Base-by-base conservation (phyloP, 2,113 vertebrate genomes). In the Oxyruncus cristatus region DNA sequence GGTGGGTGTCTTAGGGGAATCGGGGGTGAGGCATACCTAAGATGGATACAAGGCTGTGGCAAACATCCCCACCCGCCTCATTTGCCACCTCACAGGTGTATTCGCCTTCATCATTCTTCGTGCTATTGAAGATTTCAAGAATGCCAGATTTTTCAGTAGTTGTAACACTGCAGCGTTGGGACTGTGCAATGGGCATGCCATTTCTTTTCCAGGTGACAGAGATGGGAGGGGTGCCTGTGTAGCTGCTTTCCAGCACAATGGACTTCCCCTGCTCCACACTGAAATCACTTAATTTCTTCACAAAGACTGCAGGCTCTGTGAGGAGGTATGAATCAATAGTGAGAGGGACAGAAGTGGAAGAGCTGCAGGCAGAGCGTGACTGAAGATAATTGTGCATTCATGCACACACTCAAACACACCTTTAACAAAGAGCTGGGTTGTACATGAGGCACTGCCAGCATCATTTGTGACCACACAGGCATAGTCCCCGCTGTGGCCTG, bases 91-190 rank as follows among this genome's bases (percentile, higher is more conserved):
- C 97, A 93, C 99, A 99, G 65, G 97, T 97, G 67, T 99, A 99
- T 44, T 97, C 96, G 33, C 99, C 99, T 58, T 98, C 99, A 37
- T 99, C 98, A 1, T 98, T 98, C 96, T 98, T 98, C 50, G 98
- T 98, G 53, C 98, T 99, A 56, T 98, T 98, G 46, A 98, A 98
- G 96, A 99, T 99, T 97, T 99, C 99, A 68, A 99, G 96, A 71
- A 99, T 99, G 35, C 99, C 99, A 85, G 99, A 99, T 95, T 97
- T 99, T 78, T 99, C 99, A 3, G 99, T 99, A 11, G 98, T 99
- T 56, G 98, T 99, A 85, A 99, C 97, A 84, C 98, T 99, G 94
- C 99, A 98, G 32, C 98, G 99, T 52, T 98, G 98, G 75, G 99
- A 99, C 37, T 99, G 99, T 67, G 98, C 96, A 72, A 99, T 97